Conservation (phyloP, 2,888 invertebrate genomes). For the Xanthorhoe designata region DNA sequence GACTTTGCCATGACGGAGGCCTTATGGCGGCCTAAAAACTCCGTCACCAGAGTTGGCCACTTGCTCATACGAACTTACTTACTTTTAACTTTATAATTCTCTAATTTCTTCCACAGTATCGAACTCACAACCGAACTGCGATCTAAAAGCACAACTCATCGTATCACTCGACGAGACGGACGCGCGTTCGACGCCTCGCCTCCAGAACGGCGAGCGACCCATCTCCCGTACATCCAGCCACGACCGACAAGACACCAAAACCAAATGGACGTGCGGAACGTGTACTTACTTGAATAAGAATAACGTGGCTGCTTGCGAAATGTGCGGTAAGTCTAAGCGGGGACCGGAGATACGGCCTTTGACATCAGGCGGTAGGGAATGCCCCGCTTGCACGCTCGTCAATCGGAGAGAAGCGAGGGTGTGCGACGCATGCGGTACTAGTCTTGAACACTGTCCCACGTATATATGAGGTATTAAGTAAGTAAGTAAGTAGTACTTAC, state of each 20-base stretch:
- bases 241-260: conserved; percentile 11
- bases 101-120: conserved; percentile 43
- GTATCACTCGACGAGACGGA: conserved; percentile 78
- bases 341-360: conserved; percentile 88
- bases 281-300: conserved; percentile 89
- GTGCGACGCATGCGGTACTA: conserved; percentile 89
- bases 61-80: no score
- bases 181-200: conserved; percentile 52
- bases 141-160: conserved; percentile 74
- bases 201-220: conserved; percentile 57
- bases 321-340: conserved; percentile 89
- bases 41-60: no score
- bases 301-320: conserved; percentile 87
- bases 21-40: no score
- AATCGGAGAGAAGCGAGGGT: conserved; percentile 87
- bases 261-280: conserved; percentile 88
- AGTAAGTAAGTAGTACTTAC: no score
- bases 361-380: conserved; percentile 90
- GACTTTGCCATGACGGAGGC: no score
- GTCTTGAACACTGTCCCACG: conserved; percentile 90
- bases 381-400: conserved; percentile 91
- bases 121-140: conserved; percentile 61
- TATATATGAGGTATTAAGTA: conserved; percentile 89
- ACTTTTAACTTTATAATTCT: not conserved
- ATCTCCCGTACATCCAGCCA: conserved; percentile 48